These are phyloP conservation scores for Drosophila albomicans DNA, from an alignment of 1,140 invertebrate species.

Conservation along the genomic window DNA sequence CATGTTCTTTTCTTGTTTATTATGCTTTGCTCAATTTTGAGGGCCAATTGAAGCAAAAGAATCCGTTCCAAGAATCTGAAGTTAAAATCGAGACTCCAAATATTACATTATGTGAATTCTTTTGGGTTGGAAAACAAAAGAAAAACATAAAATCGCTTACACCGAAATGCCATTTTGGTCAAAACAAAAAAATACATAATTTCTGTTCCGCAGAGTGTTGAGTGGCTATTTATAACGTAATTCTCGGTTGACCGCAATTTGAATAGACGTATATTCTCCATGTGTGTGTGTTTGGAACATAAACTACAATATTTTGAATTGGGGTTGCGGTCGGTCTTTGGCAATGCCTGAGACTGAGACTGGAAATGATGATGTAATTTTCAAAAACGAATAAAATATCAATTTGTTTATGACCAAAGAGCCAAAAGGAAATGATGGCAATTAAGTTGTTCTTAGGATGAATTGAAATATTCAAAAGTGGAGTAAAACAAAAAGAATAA, in stretches of 20 bases:
- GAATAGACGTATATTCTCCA: slow-evolving; percentile 43
- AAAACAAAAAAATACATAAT: slow-evolving; percentile 43
- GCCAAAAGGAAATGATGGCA: slow-evolving; percentile 26
- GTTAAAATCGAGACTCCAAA: slow-evolving; percentile 34
- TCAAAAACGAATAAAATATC: slow-evolving; percentile 11
- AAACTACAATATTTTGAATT: slow-evolving; percentile 46
- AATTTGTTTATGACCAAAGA: slow-evolving; percentile 19
- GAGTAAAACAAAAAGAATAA: neutral
- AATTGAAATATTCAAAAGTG: slow-evolving; percentile 1
- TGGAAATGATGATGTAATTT: slow-evolving; percentile 39
- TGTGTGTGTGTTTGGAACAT: slow-evolving; percentile 35
- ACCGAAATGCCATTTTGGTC: slow-evolving; percentile 51
- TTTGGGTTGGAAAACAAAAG: slow-evolving; percentile 34
- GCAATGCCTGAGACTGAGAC: slow-evolving; percentile 20
- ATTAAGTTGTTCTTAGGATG: slow-evolving; percentile 21
- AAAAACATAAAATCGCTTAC: slow-evolving; percentile 62
- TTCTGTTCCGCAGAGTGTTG: slow-evolving; percentile 25
- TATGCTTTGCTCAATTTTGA: slow-evolving; percentile 9
- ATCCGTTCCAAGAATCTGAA: neutral
- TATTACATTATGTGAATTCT: neutral
- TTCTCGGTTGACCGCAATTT: slow-evolving; percentile 73
- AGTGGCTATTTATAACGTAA: slow-evolving; percentile 70
- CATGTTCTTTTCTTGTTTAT: neutral
- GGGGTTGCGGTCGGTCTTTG: slow-evolving; percentile 41
- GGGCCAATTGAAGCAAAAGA: slow-evolving; percentile 23